phyloP scores from a whole-genome alignment of 2,888 invertebrate species.

The Leptopterna dolabrata region DNA sequence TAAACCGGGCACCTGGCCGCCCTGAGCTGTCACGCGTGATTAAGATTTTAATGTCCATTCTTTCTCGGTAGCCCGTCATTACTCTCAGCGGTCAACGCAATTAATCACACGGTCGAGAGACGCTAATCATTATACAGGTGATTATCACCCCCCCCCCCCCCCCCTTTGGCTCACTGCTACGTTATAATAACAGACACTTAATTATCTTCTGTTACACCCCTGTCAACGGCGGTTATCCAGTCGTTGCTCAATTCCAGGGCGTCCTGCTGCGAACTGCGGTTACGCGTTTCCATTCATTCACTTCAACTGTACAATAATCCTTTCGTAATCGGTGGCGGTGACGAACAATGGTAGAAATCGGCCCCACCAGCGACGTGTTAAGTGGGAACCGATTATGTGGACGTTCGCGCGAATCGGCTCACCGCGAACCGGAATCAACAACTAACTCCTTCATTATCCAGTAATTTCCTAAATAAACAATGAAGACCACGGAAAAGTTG shows the following conservation, averaged over 20 bases:
- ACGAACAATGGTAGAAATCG: too few relatives aligned
- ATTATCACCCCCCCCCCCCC: background rate
- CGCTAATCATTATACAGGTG: slow-evolving; percentile 3
- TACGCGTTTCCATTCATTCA: background rate
- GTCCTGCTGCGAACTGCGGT: background rate
- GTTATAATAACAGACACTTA: background rate
- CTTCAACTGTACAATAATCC: too few relatives aligned
- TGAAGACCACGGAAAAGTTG: too few relatives aligned
- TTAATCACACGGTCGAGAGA: slow-evolving; percentile 3
- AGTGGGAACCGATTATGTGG: too few relatives aligned
- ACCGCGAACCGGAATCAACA: too few relatives aligned
- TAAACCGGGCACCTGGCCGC: background rate
- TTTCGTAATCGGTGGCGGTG: too few relatives aligned
- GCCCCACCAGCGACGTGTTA: too few relatives aligned
- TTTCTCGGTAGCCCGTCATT: slow-evolving; percentile 9
- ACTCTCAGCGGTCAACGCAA: background rate
- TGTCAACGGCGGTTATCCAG: background rate
- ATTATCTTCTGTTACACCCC: background rate
- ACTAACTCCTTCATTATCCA: too few relatives aligned
- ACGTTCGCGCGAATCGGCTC: too few relatives aligned
- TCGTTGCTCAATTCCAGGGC: background rate
- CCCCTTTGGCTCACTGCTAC: background rate
- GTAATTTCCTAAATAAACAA: too few relatives aligned
- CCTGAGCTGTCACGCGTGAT: slow-evolving; percentile 1
- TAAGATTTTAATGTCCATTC: slow-evolving; percentile 28